Base-by-base conservation (phyloP, 2,888 invertebrate species). In the Acleris sparsana region DNA sequence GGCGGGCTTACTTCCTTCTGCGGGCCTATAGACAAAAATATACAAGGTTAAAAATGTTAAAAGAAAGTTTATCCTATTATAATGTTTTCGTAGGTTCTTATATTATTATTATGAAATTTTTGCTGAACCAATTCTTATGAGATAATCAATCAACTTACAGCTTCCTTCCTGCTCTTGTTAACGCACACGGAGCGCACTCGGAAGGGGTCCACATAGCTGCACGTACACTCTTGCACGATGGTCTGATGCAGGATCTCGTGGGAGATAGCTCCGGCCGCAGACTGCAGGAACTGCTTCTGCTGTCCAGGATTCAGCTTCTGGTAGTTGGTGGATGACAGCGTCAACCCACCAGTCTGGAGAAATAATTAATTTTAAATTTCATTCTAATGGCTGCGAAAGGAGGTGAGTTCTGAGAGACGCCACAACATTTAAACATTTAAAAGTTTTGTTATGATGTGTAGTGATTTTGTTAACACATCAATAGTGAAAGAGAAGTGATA, bases 251-350 rank as follows among this genome's bases (percentile, higher is more conserved):
- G 72, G 70, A 94, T 68, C 51, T 84, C 80, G 62, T 89, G 85
- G 46, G 82, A 80, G 74, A 94, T 88, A 71, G 90, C 88, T 49
- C 84, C 80, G 1, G 92, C 82, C 0, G 93, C 92, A 0, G 94
- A 89, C 75, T 93, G 93, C 29, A 94, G 71, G 86, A 92, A 95
- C 82, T 94, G 93, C 81, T 95, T 94, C 86, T 93, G 94, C 71
- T 94, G 93, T 13, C 88, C 93, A 0, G 93, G 85, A 75, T 94
- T 93, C 63, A 93, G 84, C 1, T 85, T 85, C 61, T 88, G 69
- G 92, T 94, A 95, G 84, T 94, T 94, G 69, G 90, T 89, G 3
- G 94, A 85, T 7, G 95, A 94, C 87, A 96, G 95, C 11, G 95
- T 93, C 16, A 94, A 92, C 20, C 96, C 96, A 59, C 93, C 93